These are phyloP conservation scores for Drosophila mayri DNA, from an alignment of 1,140 invertebrate species.

Conservation along the genomic window DNA sequence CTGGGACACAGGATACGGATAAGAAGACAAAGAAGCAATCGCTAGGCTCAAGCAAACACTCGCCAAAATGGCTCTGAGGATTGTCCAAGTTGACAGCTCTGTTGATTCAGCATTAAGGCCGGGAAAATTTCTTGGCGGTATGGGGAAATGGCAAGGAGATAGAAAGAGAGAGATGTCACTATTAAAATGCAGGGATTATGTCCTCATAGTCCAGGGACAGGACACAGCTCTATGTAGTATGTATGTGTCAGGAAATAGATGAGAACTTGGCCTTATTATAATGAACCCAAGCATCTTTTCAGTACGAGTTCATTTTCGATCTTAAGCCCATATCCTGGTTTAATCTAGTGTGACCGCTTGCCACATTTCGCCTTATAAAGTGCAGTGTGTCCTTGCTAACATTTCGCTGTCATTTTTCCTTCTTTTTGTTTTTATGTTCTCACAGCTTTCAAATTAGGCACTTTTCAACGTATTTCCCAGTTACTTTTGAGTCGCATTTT, in stretches of 20 bases:
- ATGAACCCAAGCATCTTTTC: not conserved
- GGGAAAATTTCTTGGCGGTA: not conserved
- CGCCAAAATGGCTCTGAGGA: conserved; percentile 51
- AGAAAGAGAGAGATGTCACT: not conserved
- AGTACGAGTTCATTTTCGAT: not conserved
- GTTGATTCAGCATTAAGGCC: conserved; percentile 51
- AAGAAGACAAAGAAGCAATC: conserved; percentile 29
- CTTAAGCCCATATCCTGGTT: not conserved
- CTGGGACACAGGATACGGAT: conserved; percentile 9
- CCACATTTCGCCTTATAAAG: not conserved
- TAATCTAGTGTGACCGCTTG: conserved; percentile 3
- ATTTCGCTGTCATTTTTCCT: not conserved
- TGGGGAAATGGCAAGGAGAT: not conserved
- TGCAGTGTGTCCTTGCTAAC: not conserved
- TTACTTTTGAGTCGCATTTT: conserved; percentile 18
- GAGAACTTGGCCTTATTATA: not conserved
- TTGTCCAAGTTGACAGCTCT: conserved; percentile 58
- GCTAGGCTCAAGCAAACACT: conserved; percentile 63
- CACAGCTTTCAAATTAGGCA: not conserved
- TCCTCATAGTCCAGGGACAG: not conserved
- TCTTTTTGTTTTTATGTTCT: not conserved
- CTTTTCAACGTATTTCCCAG: conserved; percentile 5
- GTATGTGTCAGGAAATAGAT: not conserved
- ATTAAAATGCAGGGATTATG: conserved; percentile 26
- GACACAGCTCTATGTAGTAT: conserved; percentile 1